phyloP scores from a whole-genome alignment of 2,797 vertebrate genomes.

The Benthosema pterotum region DNA sequence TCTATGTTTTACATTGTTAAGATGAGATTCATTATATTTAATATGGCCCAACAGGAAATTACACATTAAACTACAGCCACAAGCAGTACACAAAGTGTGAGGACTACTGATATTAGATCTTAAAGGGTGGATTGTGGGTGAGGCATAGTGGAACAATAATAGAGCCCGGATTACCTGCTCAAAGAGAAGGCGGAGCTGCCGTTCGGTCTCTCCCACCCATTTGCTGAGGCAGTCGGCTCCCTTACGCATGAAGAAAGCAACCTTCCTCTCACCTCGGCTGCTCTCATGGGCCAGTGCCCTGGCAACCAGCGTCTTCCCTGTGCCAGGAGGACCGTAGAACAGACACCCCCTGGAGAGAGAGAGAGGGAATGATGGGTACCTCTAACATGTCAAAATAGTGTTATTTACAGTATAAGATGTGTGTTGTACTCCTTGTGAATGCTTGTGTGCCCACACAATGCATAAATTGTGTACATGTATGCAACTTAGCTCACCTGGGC shows the following conservation, averaged over 20 bases:
- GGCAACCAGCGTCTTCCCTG: constrained; percentile 94
- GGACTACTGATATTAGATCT: not conserved
- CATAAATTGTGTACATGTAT: not conserved
- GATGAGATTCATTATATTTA: too few relatives aligned
- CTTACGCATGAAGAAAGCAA: constrained; percentile 97
- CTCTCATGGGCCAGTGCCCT: constrained; percentile 95
- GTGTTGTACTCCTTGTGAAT: too few relatives aligned
- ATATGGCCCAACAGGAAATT: too few relatives aligned
- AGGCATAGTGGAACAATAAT: too few relatives aligned
- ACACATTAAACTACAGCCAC: too few relatives aligned
- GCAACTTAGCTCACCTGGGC: constrained; percentile 81
- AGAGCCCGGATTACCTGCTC: constrained; percentile 85
- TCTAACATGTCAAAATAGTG: too few relatives aligned
- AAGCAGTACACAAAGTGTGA: too few relatives aligned
- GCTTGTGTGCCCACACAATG: not conserved
- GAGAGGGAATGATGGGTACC: not conserved
- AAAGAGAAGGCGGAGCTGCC: constrained; percentile 91
- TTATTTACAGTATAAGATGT: too few relatives aligned
- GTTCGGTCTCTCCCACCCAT: constrained; percentile 95
- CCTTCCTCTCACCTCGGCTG: constrained; percentile 87
- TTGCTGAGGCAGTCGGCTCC: constrained; percentile 96
- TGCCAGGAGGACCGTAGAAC: constrained; percentile 95
- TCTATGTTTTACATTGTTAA: too few relatives aligned
- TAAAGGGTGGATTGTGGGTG: too few relatives aligned
- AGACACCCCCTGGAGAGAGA: constrained; percentile 87